phyloP scores from a whole-genome alignment of 2,797 vertebrate genomes.

The Tapirus indicus region DNA sequence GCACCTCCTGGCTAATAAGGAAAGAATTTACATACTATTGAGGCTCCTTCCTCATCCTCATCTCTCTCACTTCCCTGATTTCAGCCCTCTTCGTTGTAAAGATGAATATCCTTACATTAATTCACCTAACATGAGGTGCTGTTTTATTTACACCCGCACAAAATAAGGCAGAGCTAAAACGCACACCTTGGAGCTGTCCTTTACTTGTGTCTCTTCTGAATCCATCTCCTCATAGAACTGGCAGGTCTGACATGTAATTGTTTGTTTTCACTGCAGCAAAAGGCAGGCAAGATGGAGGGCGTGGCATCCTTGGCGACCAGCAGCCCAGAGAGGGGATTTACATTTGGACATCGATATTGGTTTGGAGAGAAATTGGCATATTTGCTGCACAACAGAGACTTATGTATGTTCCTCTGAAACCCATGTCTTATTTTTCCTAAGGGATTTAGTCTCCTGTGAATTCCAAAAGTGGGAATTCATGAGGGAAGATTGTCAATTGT shows the following conservation, averaged over 20 bases:
- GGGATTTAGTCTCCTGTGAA: not conserved
- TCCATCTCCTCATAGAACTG: not conserved
- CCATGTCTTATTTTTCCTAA: not conserved
- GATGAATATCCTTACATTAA: not conserved
- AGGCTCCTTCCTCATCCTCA: not conserved
- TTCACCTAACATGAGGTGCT: not conserved
- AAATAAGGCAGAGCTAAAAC: not conserved
- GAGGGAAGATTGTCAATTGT: not conserved
- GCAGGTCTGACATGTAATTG: not conserved
- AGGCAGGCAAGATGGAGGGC: not conserved
- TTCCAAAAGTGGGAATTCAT: not conserved
- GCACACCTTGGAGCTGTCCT: not conserved
- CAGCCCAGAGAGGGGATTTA: not conserved
- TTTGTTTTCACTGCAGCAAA: not conserved
- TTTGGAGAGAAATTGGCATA: not conserved
- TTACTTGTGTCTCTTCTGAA: not conserved
- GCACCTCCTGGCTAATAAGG: not conserved
- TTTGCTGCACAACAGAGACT: not conserved
- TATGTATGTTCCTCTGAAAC: not conserved
- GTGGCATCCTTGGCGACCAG: not conserved
- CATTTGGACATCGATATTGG: not conserved
- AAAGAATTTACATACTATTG: not conserved
- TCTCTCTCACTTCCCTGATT: not conserved
- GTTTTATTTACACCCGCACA: not conserved
- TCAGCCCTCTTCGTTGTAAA: not conserved